Evolutionary conservation across 2,888 invertebrate genomes (phyloP).

Genomic region (Machimus atricapillus): DNA sequence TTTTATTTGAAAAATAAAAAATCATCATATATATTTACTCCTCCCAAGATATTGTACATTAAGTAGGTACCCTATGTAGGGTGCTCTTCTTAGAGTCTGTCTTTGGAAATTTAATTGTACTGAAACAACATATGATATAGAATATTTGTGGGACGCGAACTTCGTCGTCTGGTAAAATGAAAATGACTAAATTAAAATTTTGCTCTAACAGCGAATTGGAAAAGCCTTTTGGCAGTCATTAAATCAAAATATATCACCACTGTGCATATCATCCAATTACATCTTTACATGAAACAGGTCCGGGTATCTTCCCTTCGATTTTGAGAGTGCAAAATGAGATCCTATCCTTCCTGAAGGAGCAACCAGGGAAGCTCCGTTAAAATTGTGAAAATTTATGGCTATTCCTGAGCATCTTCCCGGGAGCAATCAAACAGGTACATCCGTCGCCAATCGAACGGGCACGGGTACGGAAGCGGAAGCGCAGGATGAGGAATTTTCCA

Average conservation of each 20-base stretch:
- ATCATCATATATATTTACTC: too few species aligned
- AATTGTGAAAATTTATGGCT: constrained; percentile 1
- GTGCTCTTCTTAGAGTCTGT: neutral
- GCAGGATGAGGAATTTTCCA: constrained; percentile 1
- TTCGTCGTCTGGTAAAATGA: neutral
- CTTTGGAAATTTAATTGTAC: neutral
- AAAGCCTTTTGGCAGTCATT: neutral
- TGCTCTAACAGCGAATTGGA: neutral
- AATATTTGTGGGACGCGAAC: neutral
- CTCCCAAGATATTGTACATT: too few species aligned
- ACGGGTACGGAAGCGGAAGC: constrained; percentile 12
- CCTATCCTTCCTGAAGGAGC: neutral
- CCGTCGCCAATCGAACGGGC: neutral
- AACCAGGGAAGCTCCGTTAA: neutral
- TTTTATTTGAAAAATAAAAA: too few species aligned
- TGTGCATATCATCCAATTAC: neutral
- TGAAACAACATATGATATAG: neutral
- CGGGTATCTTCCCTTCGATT: neutral
- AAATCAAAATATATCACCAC: neutral
- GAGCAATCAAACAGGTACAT: constrained; percentile 15
- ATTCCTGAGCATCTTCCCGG: neutral
- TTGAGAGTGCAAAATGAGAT: neutral
- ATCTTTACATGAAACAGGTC: neutral
- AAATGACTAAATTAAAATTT: neutral
- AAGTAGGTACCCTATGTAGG: too few species aligned